Conservation (phyloP, 2,888 invertebrate species). For the Thysanoteuthis rhombus region DNA sequence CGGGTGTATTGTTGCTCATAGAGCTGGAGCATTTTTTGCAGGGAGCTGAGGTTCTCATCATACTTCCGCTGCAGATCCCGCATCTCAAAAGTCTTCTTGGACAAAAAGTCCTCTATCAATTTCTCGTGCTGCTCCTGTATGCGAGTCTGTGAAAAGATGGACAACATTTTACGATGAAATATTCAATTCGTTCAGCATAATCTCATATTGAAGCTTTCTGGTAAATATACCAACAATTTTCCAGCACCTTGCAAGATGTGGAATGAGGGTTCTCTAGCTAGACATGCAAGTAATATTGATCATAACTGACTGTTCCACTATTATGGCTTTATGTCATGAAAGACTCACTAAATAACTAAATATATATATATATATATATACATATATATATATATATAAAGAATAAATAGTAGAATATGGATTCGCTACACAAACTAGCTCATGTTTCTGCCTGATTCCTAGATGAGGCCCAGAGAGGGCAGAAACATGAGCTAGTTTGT, state of each 20-base stretch:
- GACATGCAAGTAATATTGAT: too few species aligned
- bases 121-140: slow-evolving; percentile 40
- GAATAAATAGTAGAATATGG: too few species aligned
- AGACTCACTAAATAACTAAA: too few species aligned
- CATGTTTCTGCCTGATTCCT: too few species aligned
- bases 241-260: background rate
- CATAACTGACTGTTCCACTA: too few species aligned
- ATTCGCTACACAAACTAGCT: too few species aligned
- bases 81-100: slow-evolving; percentile 35
- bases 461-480: too few species aligned
- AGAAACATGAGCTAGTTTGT: too few species aligned
- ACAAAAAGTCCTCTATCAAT: slow-evolving; percentile 24
- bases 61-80: slow-evolving; percentile 29
- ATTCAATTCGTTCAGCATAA: background rate
- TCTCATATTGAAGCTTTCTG: background rate
- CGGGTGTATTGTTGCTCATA: slow-evolving; percentile 38
- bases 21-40: slow-evolving; percentile 35
- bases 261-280: too few species aligned
- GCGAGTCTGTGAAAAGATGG: slow-evolving; percentile 36
- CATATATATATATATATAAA: too few species aligned
- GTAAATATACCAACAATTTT: background rate
- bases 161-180: background rate
- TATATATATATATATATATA: too few species aligned
- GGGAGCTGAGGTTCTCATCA: slow-evolving; percentile 35
- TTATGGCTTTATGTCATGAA: too few species aligned